phyloP scores from a whole-genome alignment of 1,140 invertebrate genomes.

The Thaumetopoea pityocampa region DNA sequence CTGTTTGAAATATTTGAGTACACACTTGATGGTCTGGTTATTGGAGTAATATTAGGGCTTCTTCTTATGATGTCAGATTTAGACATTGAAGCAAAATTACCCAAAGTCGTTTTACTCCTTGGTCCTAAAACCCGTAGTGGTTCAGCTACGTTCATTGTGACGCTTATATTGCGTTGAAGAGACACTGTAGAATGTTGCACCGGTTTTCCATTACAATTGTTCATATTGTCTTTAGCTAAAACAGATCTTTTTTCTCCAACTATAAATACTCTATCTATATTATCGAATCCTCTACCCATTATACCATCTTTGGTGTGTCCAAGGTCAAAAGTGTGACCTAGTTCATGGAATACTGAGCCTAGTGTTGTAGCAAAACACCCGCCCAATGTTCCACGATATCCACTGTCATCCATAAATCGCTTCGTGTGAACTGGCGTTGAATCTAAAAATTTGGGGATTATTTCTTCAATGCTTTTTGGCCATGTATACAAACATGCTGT shows the following conservation, averaged over 20 bases:
- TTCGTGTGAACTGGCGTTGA: constrained; percentile 79
- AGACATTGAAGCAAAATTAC: constrained; percentile 69
- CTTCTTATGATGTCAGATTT: constrained; percentile 72
- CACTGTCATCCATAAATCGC: constrained; percentile 91
- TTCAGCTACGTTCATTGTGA: constrained; percentile 73
- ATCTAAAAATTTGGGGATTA: constrained; percentile 78
- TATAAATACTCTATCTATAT: constrained; percentile 86
- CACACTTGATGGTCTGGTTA: constrained; percentile 71
- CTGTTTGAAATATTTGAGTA: constrained; percentile 66
- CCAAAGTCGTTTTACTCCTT: constrained; percentile 73
- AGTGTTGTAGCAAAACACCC: constrained; percentile 94
- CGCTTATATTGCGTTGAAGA: constrained; percentile 70
- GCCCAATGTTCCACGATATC: constrained; percentile 88
- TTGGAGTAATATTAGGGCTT: constrained; percentile 71
- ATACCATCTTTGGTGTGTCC: constrained; percentile 93
- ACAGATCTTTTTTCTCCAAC: constrained; percentile 69
- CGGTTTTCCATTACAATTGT: constrained; percentile 67
- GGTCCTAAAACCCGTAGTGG: constrained; percentile 64
- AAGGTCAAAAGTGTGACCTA: constrained; percentile 96
- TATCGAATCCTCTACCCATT: constrained; percentile 96
- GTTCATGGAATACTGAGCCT: constrained; percentile 95
- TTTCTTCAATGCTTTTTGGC: constrained; percentile 85
- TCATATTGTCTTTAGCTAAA: constrained; percentile 67
- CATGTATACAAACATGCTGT: constrained; percentile 94
- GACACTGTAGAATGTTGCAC: constrained; percentile 66